Base-by-base conservation (phyloP, 2,113 vertebrate genomes). In the Enhydra lutris region DNA sequence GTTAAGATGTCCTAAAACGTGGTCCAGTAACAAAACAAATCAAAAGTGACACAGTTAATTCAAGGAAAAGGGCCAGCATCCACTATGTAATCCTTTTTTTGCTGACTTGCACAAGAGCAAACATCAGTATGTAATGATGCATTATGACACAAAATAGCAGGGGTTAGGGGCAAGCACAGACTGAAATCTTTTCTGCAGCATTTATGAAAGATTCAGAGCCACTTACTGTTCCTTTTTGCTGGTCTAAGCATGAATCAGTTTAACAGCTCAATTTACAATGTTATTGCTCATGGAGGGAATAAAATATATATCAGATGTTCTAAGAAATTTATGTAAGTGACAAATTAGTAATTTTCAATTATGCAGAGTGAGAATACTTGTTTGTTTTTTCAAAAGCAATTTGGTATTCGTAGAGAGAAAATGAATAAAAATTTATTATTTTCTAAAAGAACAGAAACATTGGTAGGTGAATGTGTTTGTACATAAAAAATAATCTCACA, bases 21-120 rank as follows among this genome's bases (percentile, higher is more conserved):
- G 24, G 87, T 95, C 65, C 84, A 78, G 94, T 97, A 98, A 98
- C 69, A 93, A 39, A 98, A 87, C 79, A 98, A 98, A 98, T 98
- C 96, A 96, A 98, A 98, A 98, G 88, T 98, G 98, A 98, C 94
- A 97, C 20, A 94, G 81, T 88, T 98, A 98, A 98, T 97, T 84
- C 76, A 98, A 98, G 98, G 95, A 97, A 98, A 98, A 89, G 45
- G 74, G 85, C 61, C 95, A 94, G 52, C 69, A 55, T 85, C 57
- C 45, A 24, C 89, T 96, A 79, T 93, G 85, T n/a, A 98, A 98
- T 98, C 89, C 93, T 10, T 71, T 97, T 98, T 98, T 83, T 55
- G 97, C 98, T 98, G 98, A 99, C 96, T 98, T 96, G 78, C 97
- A 97, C 80, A 97, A 92, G 96, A 98, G 20, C 74, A 96, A 97